phyloP scores from a whole-genome alignment of 2,113 vertebrate genomes.

The Suricata suricatta region DNA sequence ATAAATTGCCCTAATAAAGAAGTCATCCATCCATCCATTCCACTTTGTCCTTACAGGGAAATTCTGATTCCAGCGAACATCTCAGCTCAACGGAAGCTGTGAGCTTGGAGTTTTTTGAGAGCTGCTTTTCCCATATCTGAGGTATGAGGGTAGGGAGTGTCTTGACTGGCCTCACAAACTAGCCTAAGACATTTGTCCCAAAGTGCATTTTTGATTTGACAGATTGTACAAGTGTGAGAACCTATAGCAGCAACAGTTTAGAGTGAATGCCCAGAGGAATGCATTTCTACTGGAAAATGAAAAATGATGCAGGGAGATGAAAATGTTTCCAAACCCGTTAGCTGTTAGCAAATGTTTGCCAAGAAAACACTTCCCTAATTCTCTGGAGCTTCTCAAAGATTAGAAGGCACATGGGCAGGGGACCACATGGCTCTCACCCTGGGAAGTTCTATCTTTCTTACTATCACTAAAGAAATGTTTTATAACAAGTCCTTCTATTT shows the following conservation, averaged over 20 bases:
- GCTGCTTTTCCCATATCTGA: background rate
- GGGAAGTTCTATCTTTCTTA: background rate
- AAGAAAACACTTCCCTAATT: constrained; percentile 44
- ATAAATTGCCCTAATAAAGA: background rate
- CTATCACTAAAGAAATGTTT: constrained; percentile 27
- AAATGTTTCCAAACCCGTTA: constrained; percentile 47
- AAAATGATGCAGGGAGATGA: constrained; percentile 42
- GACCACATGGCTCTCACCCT: background rate
- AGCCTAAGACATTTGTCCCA: background rate
- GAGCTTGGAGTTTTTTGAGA: background rate
- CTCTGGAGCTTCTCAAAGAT: constrained; percentile 21
- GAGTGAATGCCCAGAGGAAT: background rate
- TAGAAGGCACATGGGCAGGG: background rate
- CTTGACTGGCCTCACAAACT: background rate
- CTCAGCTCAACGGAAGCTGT: background rate
- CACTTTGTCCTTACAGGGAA: background rate
- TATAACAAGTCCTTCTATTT: background rate
- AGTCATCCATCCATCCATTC: background rate
- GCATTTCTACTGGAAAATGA: constrained; percentile 42
- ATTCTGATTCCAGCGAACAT: background rate
- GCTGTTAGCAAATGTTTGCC: constrained; percentile 43
- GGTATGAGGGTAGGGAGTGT: background rate
- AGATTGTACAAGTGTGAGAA: background rate
- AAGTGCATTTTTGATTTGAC: background rate
- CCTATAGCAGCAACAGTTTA: background rate